Base-by-base conservation (phyloP, 2,113 vertebrate genomes). In the Protobothrops mucrosquamatus region DNA sequence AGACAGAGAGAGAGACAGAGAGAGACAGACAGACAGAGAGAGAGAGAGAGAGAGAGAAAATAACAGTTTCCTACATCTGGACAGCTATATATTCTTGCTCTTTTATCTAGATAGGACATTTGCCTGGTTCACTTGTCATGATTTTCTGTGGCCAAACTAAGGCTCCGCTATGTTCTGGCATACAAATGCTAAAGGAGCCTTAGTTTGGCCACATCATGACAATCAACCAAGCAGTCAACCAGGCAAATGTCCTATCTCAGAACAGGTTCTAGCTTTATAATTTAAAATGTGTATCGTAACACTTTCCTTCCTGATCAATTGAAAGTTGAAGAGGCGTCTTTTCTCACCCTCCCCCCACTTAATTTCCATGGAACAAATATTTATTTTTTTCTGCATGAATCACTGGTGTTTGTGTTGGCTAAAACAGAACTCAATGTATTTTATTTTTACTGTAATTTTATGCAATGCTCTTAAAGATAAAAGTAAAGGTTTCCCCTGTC, bases 321-420 rank as follows among this genome's bases (percentile, higher is more conserved):
- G 85, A 86, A 46, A 85, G 90, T 48, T 92, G 88, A 89, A 55
- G 54, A 5, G 51, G 55, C 3, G 11, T 88, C 3, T 43, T 22
- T 54, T 88, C 93, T 74, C 22, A 22, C 22, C 6, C 6, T 1
- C 20, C 56, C 20, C 61, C 57, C 52, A 93, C n/a, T 54, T 94
- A 86, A 94, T 43, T 94, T 95, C 93, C 81, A 96, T 94, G 94
- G 95, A 95, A 94, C 94, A 96, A 91, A 92, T 94, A 86, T 23
- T 88, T 85, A 93, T 51, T 51, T 95, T 94, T 20, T 89, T 34
- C 43, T 1, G 2, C 6, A 9, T 3, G 87, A 81, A 81, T 34
- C 69, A 8, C 52, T 3, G 55, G 46, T 61, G 20, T 43, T 59
- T 51, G 23, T 59, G 18, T 59, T 61, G 81, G 26, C 3, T 85